phyloP scores from a whole-genome alignment of 53 echinoderm and acorn worm genomes.

The Antedon mediterranea region DNA sequence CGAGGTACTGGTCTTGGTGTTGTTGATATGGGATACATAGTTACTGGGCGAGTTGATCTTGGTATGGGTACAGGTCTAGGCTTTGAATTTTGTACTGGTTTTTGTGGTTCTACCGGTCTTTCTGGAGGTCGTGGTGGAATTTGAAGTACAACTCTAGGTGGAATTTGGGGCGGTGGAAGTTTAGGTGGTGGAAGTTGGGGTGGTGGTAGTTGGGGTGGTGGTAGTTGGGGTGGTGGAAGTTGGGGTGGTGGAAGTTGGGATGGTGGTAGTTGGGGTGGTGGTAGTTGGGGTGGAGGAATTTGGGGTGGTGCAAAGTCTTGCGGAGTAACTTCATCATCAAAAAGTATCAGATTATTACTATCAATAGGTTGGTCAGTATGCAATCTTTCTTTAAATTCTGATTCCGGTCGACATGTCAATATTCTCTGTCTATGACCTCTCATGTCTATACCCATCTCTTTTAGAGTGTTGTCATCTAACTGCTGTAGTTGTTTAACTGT shows the following conservation, averaged over 20 bases:
- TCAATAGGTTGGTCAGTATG: neutral
- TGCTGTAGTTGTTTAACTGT: neutral
- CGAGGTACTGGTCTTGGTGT: neutral
- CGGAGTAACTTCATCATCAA: neutral
- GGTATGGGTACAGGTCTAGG: neutral
- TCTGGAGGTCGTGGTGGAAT: neutral
- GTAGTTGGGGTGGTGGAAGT: too few relatives aligned
- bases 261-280: too few relatives aligned
- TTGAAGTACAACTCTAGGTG: neutral
- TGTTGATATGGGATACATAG: neutral
- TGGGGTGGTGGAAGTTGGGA: too few relatives aligned
- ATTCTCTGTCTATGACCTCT: neutral
- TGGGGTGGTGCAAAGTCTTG: too few relatives aligned
- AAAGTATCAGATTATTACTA: neutral
- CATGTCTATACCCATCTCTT: neutral
- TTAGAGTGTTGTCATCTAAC: neutral
- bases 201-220: too few relatives aligned
- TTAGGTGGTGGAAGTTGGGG: too few relatives aligned
- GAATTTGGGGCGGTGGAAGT: neutral
- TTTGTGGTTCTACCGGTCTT: neutral
- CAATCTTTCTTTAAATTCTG: neutral
- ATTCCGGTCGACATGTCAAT: neutral
- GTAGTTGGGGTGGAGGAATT: too few relatives aligned
- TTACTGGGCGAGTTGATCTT: neutral
- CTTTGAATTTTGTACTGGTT: neutral